Base-by-base conservation (phyloP, 2,888 invertebrate species). In the Epistrophella euchroma region DNA sequence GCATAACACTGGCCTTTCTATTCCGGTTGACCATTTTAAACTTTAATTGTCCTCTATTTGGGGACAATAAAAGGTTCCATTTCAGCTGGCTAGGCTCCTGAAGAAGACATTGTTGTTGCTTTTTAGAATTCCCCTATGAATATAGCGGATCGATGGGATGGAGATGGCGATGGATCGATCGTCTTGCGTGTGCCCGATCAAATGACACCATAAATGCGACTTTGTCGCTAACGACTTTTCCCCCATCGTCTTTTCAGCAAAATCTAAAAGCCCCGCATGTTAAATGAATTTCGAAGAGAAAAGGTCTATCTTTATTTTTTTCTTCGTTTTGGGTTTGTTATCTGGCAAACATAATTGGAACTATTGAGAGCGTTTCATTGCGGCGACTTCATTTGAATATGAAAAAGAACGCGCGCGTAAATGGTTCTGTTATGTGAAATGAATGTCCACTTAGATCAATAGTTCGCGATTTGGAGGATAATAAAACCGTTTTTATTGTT, bases 381-480 rank as follows among this genome's bases (percentile, higher is more conserved):
- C 52, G 35, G 60, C 19, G 19, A 55, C 43, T 75, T 85, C 75
- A 85, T 85, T 85, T 85, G 66, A 85, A 85, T 85, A 85, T 75
- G 80, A 85, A 85, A 80, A 76, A 28, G 80, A 76, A 76, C 85
- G 80, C 85, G 80, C 85, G 80, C 80, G 75, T 80, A 85, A 85
- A 85, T 72, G 80, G 76, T 55, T 68, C 58, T 81, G 76, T 84
- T 84, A 79, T 79, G 56, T 71, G 75, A 71, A 79, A 71, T 79
- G 71, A 84, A 84, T 66, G 84, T 79, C 79, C 84, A 75, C 79
- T 84, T 84, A 84, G 70, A 70, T 62, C 84, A 75, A 80, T 85
- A 73, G 85, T 76, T 81, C 47, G 35, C 68, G 76, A 75, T 80
- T 84, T 74, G 43, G 75, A 80, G 74, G 52, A 74, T 50, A 75